These are phyloP conservation scores for Eulemur macaco DNA, from an alignment of 2,113 vertebrate genomes.

Conservation along the genomic window DNA sequence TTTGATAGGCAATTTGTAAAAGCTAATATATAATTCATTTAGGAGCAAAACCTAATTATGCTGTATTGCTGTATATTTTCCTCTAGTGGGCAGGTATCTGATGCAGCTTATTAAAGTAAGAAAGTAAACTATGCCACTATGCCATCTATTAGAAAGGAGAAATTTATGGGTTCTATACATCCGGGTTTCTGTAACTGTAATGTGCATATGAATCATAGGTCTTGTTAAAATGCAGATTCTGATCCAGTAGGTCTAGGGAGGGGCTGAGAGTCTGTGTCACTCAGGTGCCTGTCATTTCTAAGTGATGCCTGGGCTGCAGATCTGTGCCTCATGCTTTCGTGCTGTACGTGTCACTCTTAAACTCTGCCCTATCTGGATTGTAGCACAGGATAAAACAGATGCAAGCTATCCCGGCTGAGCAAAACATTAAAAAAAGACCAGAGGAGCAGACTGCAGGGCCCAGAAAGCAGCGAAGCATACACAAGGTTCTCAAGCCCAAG, in stretches of 20 bases:
- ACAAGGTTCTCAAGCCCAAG: not conserved
- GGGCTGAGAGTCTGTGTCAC: not conserved
- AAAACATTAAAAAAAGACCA: not conserved
- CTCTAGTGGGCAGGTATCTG: slow-evolving; percentile 12
- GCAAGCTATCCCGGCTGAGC: not conserved
- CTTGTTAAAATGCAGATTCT: not conserved
- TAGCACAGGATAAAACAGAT: not conserved
- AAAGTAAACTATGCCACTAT: not conserved
- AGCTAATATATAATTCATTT: slow-evolving; percentile 69
- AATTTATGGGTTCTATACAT: not conserved
- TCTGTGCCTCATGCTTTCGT: not conserved
- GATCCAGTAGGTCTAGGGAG: not conserved
- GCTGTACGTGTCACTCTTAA: not conserved
- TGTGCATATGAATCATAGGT: not conserved
- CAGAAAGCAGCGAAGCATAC: not conserved
- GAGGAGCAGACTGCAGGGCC: not conserved
- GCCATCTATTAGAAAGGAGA: not conserved
- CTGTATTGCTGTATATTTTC: slow-evolving; percentile 34
- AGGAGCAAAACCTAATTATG: slow-evolving; percentile 72
- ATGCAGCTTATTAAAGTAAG: slow-evolving; percentile 12
- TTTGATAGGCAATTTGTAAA: slow-evolving; percentile 62
- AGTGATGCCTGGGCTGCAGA: not conserved
- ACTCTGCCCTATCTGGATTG: not conserved
- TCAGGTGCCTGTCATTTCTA: not conserved
- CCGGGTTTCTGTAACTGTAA: not conserved